These are phyloP conservation scores for Portevinia maculata DNA, from an alignment of 2,888 invertebrate genomes.

Conservation along the genomic window DNA sequence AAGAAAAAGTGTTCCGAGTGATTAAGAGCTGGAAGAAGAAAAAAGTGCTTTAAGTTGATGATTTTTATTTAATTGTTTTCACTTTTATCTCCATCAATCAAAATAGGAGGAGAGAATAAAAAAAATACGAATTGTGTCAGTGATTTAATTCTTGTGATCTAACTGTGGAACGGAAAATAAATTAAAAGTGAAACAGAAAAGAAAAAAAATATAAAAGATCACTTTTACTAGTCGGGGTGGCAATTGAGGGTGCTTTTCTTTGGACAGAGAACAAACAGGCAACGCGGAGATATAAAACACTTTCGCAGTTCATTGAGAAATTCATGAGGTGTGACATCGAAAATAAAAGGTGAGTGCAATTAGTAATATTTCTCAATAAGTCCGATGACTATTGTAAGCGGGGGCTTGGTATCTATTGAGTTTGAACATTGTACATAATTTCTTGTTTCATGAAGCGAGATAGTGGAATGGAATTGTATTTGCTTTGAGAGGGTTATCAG, in stretches of 20 bases:
- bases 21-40: conserved; percentile 52
- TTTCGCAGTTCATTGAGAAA: conserved; percentile 60
- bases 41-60: conserved; percentile 54
- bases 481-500: no score
- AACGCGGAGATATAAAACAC: conserved; percentile 36
- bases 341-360: conserved; percentile 62
- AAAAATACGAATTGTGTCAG: conserved; percentile 28
- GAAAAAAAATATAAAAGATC: conserved; percentile 13
- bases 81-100: conserved; percentile 39
- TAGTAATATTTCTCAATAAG: conserved; percentile 33
- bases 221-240: conserved; percentile 19
- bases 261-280: conserved; percentile 9
- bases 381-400: not conserved
- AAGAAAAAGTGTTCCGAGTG: conserved; percentile 61
- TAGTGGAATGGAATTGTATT: conserved; percentile 1
- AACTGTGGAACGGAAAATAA: conserved; percentile 8
- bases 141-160: conserved; percentile 32
- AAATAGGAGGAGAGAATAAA: conserved; percentile 13
- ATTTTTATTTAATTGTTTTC: conserved; percentile 38
- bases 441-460: not conserved
- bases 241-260: conserved; percentile 34
- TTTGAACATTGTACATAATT: conserved; percentile 28
- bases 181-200: conserved; percentile 1
- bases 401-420: not conserved
- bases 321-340: conserved; percentile 73